These are phyloP conservation scores for Scaptodrosophila latifasciaeformis DNA, from an alignment of 2,888 invertebrate genomes.

Conservation along the genomic window DNA sequence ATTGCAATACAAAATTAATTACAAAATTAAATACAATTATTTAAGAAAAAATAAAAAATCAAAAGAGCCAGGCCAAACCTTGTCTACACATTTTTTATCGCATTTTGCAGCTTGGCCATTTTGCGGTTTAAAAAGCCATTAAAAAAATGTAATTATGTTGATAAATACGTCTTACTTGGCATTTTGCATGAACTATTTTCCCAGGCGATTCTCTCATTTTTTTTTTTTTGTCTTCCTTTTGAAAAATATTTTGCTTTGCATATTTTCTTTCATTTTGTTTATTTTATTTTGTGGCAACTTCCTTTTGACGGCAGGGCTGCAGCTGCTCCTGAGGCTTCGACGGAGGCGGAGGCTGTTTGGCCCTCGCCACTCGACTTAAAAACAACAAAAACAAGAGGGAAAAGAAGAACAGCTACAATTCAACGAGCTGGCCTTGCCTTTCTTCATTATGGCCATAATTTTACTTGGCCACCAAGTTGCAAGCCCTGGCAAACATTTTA, in stretches of 20 bases:
- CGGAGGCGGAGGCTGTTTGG: slow-evolving; percentile 29
- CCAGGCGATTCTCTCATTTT: slow-evolving; percentile 11
- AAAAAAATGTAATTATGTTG: slow-evolving; percentile 73
- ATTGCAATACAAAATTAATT: no score
- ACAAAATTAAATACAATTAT: no score
- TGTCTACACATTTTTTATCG: no score
- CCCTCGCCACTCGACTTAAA: slow-evolving; percentile 50
- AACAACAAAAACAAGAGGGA: slow-evolving; percentile 36
- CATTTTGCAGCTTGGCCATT: slow-evolving; percentile 48
- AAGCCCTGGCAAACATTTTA: slow-evolving; percentile 56
- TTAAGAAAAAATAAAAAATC: no score
- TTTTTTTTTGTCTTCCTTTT: slow-evolving; percentile 46
- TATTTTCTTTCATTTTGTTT: no score
- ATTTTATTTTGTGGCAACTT: no score
- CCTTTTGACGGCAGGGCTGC: no score
- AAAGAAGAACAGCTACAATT: slow-evolving; percentile 18
- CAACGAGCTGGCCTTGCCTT: slow-evolving; percentile 24
- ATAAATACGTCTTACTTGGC: slow-evolving; percentile 66
- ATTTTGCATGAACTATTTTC: slow-evolving; percentile 45
- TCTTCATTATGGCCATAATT: slow-evolving; percentile 34
- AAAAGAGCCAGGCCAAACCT: no score
- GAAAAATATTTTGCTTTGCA: slow-evolving; percentile 14
- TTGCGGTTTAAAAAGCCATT: slow-evolving; percentile 72
- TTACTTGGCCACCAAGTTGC: slow-evolving; percentile 54
- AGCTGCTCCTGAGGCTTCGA: no score